These are phyloP conservation scores for Aselliscus stoliczkanus DNA, from an alignment of 2,797 vertebrate species.

Conservation along the genomic window DNA sequence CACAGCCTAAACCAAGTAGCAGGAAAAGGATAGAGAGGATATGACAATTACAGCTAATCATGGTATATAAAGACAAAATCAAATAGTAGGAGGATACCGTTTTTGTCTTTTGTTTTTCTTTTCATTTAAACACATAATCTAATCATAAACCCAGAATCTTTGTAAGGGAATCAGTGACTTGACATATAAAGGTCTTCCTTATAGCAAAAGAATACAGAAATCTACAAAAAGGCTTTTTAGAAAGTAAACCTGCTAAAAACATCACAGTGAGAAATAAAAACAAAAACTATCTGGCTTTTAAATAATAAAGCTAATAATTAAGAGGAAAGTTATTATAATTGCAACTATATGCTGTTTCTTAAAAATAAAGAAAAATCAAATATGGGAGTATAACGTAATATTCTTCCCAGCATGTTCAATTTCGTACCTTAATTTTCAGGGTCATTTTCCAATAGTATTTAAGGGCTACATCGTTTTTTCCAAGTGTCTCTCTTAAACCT, in stretches of 20 bases:
- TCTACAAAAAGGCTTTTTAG: background rate
- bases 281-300: background rate
- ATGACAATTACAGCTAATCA: background rate
- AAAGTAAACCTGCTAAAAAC: background rate
- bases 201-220: background rate
- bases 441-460: background rate
- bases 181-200: background rate
- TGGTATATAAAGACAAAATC: background rate
- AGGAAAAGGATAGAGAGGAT: background rate
- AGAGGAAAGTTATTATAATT: background rate
- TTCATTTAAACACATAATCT: background rate
- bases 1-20: background rate
- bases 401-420: background rate
- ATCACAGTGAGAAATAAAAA: background rate
- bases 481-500: background rate
- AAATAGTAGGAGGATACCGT: background rate
- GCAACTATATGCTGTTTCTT: background rate
- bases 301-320: slow-evolving; percentile 2
- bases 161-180: background rate
- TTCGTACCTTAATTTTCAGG: background rate
- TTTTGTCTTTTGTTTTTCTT: background rate
- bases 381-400: background rate
- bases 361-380: slow-evolving; percentile 3
- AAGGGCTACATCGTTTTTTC: background rate
- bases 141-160: background rate